These are phyloP conservation scores for Candoia aspera DNA, from an alignment of 2,113 vertebrate species.

Conservation along the genomic window DNA sequence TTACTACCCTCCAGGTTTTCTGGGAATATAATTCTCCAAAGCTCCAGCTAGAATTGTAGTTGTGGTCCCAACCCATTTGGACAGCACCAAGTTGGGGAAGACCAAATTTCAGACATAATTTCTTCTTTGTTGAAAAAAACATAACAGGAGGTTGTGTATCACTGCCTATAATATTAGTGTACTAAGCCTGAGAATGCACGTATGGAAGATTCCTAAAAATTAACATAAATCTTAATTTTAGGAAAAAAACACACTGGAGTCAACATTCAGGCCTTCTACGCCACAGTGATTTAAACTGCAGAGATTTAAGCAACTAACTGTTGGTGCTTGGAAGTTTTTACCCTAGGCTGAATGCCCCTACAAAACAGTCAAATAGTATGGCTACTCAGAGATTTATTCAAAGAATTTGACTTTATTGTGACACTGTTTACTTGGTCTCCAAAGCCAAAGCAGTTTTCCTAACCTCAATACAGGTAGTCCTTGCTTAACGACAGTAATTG, in stretches of 20 bases:
- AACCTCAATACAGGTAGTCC: too few relatives aligned
- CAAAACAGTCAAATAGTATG: neutral
- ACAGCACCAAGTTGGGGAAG: neutral
- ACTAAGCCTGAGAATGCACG: neutral
- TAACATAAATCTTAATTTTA: neutral
- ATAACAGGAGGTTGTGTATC: neutral
- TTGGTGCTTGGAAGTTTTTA: neutral
- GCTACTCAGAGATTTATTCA: too few relatives aligned
- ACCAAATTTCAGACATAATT: too few relatives aligned
- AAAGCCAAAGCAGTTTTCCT: too few relatives aligned
- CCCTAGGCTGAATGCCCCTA: neutral
- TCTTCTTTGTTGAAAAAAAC: neutral
- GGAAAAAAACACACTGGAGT: neutral
- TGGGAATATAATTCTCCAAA: too few relatives aligned
- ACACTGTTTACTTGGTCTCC: too few relatives aligned
- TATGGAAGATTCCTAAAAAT: neutral
- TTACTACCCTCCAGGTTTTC: too few relatives aligned
- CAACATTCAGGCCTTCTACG: neutral
- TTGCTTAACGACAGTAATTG: too few relatives aligned
- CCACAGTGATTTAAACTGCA: neutral
- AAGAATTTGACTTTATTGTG: too few relatives aligned
- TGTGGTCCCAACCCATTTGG: too few relatives aligned
- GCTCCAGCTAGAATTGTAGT: too few relatives aligned
- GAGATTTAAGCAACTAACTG: neutral
- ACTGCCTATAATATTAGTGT: neutral